These are phyloP conservation scores for Nemurella pictetii DNA, from an alignment of 2,888 invertebrate species.

Conservation along the genomic window DNA sequence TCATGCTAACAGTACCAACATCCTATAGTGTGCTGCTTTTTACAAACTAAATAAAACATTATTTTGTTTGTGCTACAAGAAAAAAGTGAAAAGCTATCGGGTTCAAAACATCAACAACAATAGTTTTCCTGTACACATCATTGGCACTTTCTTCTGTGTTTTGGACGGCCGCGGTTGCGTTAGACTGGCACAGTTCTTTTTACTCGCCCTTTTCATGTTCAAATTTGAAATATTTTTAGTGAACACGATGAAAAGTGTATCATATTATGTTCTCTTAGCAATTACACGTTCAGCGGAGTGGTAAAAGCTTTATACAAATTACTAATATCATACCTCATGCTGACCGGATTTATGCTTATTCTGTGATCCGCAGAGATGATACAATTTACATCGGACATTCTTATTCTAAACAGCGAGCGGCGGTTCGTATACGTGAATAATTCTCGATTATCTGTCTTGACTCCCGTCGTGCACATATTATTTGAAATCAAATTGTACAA, in stretches of 20 bases:
- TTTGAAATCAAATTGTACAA: neutral
- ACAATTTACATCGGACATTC: too few relatives aligned
- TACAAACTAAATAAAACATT: neutral
- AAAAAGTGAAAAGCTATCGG: neutral
- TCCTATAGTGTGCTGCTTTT: neutral
- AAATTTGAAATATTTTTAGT: neutral
- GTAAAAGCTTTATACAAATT: neutral
- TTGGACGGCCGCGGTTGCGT: neutral
- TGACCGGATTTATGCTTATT: too few relatives aligned
- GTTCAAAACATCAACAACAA: neutral
- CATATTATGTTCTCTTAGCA: neutral
- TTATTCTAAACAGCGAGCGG: neutral
- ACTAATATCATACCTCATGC: neutral
- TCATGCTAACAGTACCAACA: neutral
- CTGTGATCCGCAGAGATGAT: too few relatives aligned
- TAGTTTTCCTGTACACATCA: neutral
- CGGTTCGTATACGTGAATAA: neutral
- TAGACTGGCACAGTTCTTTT: neutral
- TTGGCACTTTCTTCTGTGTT: neutral
- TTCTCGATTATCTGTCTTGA: neutral
- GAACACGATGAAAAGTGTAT: neutral
- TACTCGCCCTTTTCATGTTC: neutral
- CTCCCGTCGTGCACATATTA: neutral
- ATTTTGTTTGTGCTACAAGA: neutral
- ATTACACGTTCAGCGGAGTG: neutral